Evolutionary conservation across 2,113 vertebrate genomes (phyloP).

Genomic region (Bubo blakistoni): DNA sequence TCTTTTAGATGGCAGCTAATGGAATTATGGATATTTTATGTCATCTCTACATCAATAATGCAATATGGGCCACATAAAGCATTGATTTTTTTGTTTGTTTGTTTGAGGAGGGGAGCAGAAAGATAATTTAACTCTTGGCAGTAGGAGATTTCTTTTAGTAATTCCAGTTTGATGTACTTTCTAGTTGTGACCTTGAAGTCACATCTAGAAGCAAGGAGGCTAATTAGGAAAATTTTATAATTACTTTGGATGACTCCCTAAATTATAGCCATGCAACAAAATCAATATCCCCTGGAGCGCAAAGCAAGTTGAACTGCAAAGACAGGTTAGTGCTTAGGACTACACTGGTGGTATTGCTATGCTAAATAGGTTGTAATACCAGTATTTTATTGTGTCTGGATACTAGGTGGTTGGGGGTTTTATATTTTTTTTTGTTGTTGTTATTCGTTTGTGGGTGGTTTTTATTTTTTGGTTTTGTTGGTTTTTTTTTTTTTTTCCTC

Average conservation of each 20-base stretch:
- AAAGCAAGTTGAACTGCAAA: background rate
- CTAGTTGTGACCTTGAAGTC: constrained; percentile 33
- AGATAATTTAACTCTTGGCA: constrained; percentile 6
- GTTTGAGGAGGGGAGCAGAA: background rate
- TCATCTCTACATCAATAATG: constrained; percentile 64
- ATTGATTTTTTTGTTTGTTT: constrained; percentile 47
- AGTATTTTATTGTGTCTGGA: background rate
- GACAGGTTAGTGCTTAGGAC: background rate
- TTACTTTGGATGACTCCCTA: background rate
- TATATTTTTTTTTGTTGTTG: no score
- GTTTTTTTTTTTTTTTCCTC: background rate
- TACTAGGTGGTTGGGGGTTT: background rate
- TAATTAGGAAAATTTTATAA: constrained; percentile 1
- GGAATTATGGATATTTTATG: constrained; percentile 57
- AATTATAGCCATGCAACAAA: background rate
- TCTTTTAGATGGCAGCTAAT: constrained; percentile 60
- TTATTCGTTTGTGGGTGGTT: background rate
- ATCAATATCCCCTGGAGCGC: background rate
- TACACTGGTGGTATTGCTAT: background rate
- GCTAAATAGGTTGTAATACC: background rate
- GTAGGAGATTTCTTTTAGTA: background rate
- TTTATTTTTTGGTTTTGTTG: background rate
- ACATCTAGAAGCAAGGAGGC: background rate
- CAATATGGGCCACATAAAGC: constrained; percentile 3
- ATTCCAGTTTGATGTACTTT: background rate